A percentile compares a stretch with the other conserved stretches of the same genome.
phyloP scores from a whole-genome alignment of 1,140 invertebrate genomes.

The Pseudomyrmex gracilis region DNA sequence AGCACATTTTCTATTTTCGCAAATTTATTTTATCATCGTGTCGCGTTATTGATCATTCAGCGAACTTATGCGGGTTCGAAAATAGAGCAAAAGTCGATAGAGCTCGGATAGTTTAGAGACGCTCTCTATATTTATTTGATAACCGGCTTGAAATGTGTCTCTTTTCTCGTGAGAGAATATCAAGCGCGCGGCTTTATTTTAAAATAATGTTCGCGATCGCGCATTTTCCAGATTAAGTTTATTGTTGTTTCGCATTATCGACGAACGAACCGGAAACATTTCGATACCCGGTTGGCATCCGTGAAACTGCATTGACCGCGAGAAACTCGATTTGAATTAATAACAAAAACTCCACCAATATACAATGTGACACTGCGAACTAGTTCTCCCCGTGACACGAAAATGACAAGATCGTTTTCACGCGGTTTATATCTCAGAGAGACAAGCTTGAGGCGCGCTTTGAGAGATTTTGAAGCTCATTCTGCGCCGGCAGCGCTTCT shows the following conservation, averaged over 20 bases:
- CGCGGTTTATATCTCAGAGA: neutral
- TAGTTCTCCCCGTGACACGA: neutral
- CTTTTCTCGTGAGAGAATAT: neutral
- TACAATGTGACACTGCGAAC: neutral
- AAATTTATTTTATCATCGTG: constrained; percentile 61
- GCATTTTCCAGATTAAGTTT: constrained; percentile 3
- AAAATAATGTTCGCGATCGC: constrained; percentile 9
- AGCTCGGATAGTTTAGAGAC: neutral
- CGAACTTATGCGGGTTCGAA: constrained; percentile 21
- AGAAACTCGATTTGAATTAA: neutral
- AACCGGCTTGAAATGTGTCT: constrained; percentile 14
- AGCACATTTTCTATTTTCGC: constrained; percentile 14
- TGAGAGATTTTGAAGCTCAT: constrained; percentile 31
- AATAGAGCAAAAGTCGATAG: constrained; percentile 64
- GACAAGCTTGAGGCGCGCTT: constrained; percentile 40
- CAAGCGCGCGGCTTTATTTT: constrained; percentile 23
- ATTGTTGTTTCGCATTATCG: neutral
- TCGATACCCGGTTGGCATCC: neutral
- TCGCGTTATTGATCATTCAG: constrained; percentile 61
- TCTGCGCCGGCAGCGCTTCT: constrained; percentile 1
- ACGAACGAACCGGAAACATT: neutral
- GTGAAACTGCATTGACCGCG: neutral
- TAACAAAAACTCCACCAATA: neutral
- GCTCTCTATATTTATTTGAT: constrained; percentile 43
- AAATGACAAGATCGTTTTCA: constrained; percentile 25